Evolutionary conservation across 2,888 invertebrate genomes (phyloP).

Genomic region (Cenopis cana): DNA sequence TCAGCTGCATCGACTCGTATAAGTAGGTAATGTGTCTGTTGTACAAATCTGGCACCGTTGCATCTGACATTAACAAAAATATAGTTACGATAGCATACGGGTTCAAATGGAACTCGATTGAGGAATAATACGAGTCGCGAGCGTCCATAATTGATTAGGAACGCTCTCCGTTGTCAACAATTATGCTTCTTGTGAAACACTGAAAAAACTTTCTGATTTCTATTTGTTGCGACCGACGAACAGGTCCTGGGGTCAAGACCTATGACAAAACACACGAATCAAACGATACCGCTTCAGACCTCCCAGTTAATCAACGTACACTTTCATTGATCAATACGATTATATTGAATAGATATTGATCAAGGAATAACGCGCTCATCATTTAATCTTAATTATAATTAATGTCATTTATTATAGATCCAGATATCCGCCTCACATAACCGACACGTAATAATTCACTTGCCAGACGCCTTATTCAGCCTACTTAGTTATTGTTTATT

Average conservation of each 20-base stretch:
- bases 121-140: conserved; percentile 13
- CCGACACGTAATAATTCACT: conserved; percentile 46
- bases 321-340: conserved; percentile 42
- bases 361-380: conserved; percentile 35
- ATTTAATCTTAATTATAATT: conserved; percentile 44
- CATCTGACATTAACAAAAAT: conserved; percentile 16
- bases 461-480: conserved; percentile 40
- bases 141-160: conserved; percentile 57
- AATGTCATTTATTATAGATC: conserved; percentile 40
- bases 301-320: conserved; percentile 19
- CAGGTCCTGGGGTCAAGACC: conserved; percentile 43
- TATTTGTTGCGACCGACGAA: conserved; percentile 53
- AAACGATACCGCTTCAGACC: conserved; percentile 27
- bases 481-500: conserved; percentile 55
- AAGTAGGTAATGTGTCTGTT: conserved; percentile 10
- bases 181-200: conserved; percentile 54
- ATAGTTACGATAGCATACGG: conserved; percentile 21
- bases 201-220: conserved; percentile 56
- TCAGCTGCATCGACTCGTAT: neutral
- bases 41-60: conserved; percentile 9
- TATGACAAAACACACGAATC: conserved; percentile 36
- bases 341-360: conserved; percentile 43
- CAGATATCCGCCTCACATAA: conserved; percentile 43
- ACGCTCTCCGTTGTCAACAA: conserved; percentile 52
- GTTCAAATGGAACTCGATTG: conserved; percentile 17